phyloP scores from a whole-genome alignment of 2,113 vertebrate species.

The Calypte anna region DNA sequence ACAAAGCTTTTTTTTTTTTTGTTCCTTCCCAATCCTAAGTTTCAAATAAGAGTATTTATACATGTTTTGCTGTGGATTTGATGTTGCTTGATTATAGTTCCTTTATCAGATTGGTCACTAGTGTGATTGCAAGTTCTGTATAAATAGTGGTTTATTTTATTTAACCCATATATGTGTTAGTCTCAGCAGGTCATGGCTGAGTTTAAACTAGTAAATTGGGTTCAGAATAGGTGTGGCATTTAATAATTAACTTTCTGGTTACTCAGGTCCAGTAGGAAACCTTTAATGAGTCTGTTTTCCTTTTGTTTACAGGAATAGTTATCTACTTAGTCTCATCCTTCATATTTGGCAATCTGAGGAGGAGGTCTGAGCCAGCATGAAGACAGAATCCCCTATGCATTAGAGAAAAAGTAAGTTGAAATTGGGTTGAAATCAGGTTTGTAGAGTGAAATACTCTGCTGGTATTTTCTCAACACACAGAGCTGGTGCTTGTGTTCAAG shows the following conservation, averaged over 20 bases:
- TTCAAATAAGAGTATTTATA: not conserved
- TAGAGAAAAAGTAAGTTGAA: slow-evolving; percentile 68
- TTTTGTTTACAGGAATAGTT: slow-evolving; percentile 72
- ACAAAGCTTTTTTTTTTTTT: not conserved
- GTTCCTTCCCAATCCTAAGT: not conserved
- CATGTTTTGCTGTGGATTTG: not conserved
- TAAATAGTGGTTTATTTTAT: not conserved
- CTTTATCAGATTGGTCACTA: not conserved
- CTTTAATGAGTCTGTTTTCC: slow-evolving; percentile 47
- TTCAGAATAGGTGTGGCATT: slow-evolving; percentile 50
- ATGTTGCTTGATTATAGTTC: not conserved
- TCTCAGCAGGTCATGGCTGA: slow-evolving; percentile 7
- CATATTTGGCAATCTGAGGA: not conserved
- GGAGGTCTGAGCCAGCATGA: slow-evolving; percentile 64
- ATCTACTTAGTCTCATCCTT: slow-evolving; percentile 56
- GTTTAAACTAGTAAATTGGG: slow-evolving; percentile 12
- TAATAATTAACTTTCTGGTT: slow-evolving; percentile 67
- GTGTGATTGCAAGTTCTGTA: rapidly evolving
- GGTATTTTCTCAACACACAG: not conserved
- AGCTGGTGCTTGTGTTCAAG: not conserved
- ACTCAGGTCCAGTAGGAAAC: slow-evolving; percentile 60
- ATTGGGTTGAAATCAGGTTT: not conserved
- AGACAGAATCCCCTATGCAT: slow-evolving; percentile 57
- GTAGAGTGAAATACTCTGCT: not conserved
- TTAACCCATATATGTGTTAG: not conserved